A percentile compares a stretch with the other conserved stretches of the same genome.
These are phyloP conservation scores for Cercopithecus diana DNA, from an alignment of 2,797 vertebrate genomes.

Conservation along the genomic window DNA sequence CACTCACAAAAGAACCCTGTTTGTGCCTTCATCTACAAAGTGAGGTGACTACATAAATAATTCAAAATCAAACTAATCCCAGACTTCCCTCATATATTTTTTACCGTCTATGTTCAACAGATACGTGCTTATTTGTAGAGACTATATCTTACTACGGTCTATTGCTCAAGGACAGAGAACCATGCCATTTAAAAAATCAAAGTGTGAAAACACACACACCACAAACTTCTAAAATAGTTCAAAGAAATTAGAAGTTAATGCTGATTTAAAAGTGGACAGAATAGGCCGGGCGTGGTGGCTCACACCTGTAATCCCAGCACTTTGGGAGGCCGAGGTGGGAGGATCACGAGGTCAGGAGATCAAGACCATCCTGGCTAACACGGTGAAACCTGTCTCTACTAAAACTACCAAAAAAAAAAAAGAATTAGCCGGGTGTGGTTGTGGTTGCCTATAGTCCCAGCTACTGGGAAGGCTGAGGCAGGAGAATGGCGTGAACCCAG, in stretches of 20 bases:
- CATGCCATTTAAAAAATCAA: conserved; percentile 13
- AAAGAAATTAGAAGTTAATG: conserved; percentile 15
- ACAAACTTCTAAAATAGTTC: background rate
- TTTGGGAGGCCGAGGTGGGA: too few species aligned
- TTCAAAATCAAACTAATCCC: conserved; percentile 55
- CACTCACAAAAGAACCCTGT: background rate
- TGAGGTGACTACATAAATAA: conserved; percentile 41
- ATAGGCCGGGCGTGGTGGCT: background rate
- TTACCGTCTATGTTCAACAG: conserved; percentile 23
- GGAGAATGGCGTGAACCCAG: too few species aligned
- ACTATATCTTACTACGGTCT: background rate
- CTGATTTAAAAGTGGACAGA: background rate
- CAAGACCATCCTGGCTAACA: too few species aligned
- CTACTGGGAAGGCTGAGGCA: too few species aligned
- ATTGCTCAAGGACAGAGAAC: background rate
- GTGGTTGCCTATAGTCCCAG: too few species aligned
- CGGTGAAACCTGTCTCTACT: too few species aligned
- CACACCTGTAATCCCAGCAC: too few species aligned
- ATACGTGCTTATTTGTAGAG: conserved; percentile 47
- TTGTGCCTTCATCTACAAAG: conserved; percentile 33
- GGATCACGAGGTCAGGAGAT: too few species aligned
- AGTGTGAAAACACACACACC: background rate
- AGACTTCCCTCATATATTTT: conserved; percentile 38
- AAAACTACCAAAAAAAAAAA: too few species aligned
- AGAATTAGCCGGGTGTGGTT: too few species aligned